Conservation (phyloP, 2,888 invertebrate genomes). For the Aphidoletes aphidimyza region DNA sequence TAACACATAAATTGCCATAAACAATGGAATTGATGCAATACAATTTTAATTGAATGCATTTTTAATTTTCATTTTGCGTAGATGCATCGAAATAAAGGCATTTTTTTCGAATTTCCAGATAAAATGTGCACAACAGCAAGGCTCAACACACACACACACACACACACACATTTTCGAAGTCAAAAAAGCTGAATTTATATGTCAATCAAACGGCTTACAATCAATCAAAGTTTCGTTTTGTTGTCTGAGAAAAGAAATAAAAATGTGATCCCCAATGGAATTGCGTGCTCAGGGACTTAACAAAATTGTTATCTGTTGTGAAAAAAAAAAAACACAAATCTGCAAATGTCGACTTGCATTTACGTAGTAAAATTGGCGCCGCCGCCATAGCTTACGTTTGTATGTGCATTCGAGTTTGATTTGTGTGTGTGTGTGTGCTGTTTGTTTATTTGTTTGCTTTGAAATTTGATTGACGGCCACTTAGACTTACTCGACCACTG, state of each 20-base stretch:
- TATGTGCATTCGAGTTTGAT: not conserved
- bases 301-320: not conserved
- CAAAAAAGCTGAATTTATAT: slow-evolving; percentile 41
- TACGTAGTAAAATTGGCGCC: not conserved
- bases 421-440: too few species aligned
- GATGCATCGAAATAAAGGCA: not conserved
- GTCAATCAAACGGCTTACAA: slow-evolving; percentile 26
- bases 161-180: not conserved
- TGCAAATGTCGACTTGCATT: not conserved
- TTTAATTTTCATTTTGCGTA: not conserved
- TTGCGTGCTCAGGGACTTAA: slow-evolving; percentile 23
- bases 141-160: too few species aligned
- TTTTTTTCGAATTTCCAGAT: not conserved
- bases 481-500: slow-evolving; percentile 72
- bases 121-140: slow-evolving; percentile 9
- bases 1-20: not conserved
- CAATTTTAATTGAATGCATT: not conserved
- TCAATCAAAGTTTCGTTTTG: slow-evolving; percentile 23
- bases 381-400: not conserved
- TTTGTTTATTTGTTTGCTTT: too few species aligned
- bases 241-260: not conserved
- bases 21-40: slow-evolving; percentile 21
- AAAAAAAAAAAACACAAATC: too few species aligned
- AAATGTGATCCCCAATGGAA: too few species aligned
- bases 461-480: too few species aligned